These are phyloP conservation scores for Herpailurus yagouaroundi DNA, from an alignment of 2,113 vertebrate genomes.

Conservation along the genomic window DNA sequence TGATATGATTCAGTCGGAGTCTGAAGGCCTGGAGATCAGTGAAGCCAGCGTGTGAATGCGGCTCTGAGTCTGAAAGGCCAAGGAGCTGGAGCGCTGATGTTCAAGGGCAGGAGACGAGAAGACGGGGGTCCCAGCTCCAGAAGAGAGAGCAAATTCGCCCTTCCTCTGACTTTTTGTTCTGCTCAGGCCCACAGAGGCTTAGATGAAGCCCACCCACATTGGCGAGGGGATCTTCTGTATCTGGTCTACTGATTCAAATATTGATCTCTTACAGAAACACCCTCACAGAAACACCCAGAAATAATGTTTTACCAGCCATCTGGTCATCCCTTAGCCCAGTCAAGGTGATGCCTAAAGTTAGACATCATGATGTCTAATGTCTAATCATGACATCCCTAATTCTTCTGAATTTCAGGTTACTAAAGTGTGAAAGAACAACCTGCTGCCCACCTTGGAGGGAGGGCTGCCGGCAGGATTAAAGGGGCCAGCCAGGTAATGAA, in stretches of 20 bases:
- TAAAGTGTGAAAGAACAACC: not conserved
- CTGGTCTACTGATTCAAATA: not conserved
- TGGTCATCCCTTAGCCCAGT: too few species aligned
- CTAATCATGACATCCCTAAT: not conserved
- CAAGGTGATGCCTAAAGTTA: not conserved
- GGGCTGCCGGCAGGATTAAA: not conserved
- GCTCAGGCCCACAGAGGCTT: not conserved
- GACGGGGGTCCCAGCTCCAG: not conserved
- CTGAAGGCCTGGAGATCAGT: not conserved
- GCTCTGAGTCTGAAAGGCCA: not conserved
- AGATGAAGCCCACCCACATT: too few species aligned
- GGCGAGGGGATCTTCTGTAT: not conserved
- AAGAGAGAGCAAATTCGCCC: not conserved
- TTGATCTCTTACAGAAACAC: not conserved
- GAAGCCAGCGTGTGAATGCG: not conserved
- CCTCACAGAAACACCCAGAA: not conserved
- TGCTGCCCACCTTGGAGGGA: too few species aligned
- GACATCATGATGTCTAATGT: not conserved
- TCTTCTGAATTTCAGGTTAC: not conserved
- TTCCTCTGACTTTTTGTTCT: not conserved
- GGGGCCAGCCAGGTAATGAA: not conserved
- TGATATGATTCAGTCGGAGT: too few species aligned
- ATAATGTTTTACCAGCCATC: not conserved
- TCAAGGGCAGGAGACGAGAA: not conserved
- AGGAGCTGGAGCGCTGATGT: not conserved